Evolutionary conservation across 2,888 invertebrate genomes (phyloP).

Genomic region (Dryomyza anilis): DNA sequence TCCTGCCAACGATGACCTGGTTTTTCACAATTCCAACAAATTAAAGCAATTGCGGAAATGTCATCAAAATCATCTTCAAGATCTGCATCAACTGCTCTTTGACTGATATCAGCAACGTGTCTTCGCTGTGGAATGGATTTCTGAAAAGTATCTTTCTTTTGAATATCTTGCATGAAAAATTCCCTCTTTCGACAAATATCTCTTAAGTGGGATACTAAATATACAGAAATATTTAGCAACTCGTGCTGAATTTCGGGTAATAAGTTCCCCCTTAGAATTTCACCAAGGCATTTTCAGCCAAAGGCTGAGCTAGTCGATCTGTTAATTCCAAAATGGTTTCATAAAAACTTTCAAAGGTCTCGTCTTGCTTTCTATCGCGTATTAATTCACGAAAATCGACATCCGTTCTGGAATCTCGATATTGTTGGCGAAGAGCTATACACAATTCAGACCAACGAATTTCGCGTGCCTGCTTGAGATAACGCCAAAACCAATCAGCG

Average conservation of each 20-base stretch:
- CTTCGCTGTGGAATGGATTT: neutral
- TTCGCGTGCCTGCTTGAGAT: neutral
- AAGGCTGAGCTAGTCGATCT: neutral
- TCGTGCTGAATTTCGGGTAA: conserved; percentile 22
- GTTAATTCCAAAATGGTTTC: too few relatives aligned
- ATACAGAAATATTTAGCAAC: conserved; percentile 3
- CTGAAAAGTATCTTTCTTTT: neutral
- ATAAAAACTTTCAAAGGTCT: conserved; percentile 24
- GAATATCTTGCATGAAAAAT: neutral
- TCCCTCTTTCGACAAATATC: neutral
- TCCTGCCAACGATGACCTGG: too few relatives aligned
- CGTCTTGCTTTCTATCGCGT: neutral
- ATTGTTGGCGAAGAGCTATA: neutral
- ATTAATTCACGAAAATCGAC: neutral
- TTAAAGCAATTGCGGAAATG: neutral
- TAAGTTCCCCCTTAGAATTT: conserved; percentile 19
- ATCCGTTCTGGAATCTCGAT: neutral
- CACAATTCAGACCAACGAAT: conserved; percentile 12
- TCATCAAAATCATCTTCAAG: neutral
- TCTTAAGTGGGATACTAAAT: too few relatives aligned
- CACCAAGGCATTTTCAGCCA: neutral
- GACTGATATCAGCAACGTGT: neutral
- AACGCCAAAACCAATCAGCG: neutral
- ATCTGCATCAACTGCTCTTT: too few relatives aligned
- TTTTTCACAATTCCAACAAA: neutral